phyloP scores from a whole-genome alignment of 2,113 vertebrate species.

The Poecilia latipinna region DNA sequence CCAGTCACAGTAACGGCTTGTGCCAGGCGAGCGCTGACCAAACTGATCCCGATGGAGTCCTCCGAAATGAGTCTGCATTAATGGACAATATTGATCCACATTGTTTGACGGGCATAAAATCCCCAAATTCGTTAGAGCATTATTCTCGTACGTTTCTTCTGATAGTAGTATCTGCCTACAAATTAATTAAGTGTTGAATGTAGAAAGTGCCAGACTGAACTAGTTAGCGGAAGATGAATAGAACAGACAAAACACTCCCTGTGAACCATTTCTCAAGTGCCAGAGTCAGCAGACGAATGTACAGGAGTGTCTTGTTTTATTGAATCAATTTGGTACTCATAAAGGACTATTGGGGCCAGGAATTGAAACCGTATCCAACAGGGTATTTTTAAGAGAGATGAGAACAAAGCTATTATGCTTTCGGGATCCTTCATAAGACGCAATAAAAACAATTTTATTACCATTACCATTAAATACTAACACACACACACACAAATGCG shows the following conservation, averaged over 20 bases:
- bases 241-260: conserved; percentile 17
- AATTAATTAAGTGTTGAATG: conserved; percentile 69
- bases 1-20: conserved; percentile 54
- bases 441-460: conserved; percentile 50
- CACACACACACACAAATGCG: background rate
- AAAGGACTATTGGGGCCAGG: conserved; percentile 10
- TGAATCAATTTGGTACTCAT: conserved; percentile 11
- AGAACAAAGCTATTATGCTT: conserved; percentile 33
- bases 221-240: conserved; percentile 21
- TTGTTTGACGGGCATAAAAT: conserved; percentile 45
- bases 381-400: conserved; percentile 2
- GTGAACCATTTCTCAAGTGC: conserved; percentile 60
- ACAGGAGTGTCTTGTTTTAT: conserved; percentile 39
- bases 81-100: conserved; percentile 15
- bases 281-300: conserved; percentile 56
- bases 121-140: conserved; percentile 12
- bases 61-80: background rate
- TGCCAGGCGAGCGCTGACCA: conserved; percentile 50
- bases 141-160: background rate
- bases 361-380: conserved; percentile 5
- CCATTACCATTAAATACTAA: conserved; percentile 25
- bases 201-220: conserved; percentile 41
- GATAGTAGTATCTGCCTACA: conserved; percentile 31
- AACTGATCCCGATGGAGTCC: conserved; percentile 33
- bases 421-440: conserved; percentile 26